phyloP scores from a whole-genome alignment of 2,888 invertebrate genomes.

The Orgyia antiqua region DNA sequence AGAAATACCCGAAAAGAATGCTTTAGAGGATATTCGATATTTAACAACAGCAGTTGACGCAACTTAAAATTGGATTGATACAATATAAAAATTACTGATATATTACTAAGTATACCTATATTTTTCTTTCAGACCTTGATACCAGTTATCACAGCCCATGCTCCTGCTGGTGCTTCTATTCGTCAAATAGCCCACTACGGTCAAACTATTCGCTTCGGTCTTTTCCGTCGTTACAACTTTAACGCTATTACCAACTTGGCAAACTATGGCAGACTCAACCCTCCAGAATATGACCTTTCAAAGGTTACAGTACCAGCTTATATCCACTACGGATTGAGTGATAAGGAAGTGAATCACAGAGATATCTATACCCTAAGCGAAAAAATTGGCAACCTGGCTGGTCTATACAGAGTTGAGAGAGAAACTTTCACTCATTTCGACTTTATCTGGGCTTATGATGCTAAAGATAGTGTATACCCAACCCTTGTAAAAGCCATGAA shows the following conservation, averaged over 20 bases:
- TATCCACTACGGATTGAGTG: constrained; percentile 36
- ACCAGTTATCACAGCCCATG: constrained; percentile 40
- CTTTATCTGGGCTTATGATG: constrained; percentile 41
- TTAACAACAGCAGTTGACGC: too few species aligned
- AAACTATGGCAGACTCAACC: constrained; percentile 30
- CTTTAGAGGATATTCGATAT: too few species aligned
- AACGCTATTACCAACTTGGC: constrained; percentile 29
- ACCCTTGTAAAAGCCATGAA: constrained; percentile 26
- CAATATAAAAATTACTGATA: too few species aligned
- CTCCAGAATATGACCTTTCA: constrained; percentile 38
- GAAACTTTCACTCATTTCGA: constrained; percentile 39
- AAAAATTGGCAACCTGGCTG: constrained; percentile 26
- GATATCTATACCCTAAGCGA: constrained; percentile 30
- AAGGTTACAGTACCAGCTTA: constrained; percentile 32
- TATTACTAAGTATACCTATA: too few species aligned
- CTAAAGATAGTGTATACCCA: constrained; percentile 27
- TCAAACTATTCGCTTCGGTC: constrained; percentile 32
- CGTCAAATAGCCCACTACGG: constrained; percentile 46
- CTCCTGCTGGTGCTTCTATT: constrained; percentile 43
- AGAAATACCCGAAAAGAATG: too few species aligned
- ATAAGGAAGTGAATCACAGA: constrained; percentile 26
- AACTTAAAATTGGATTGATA: too few species aligned
- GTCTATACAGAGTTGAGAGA: constrained; percentile 17
- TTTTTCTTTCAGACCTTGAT: constrained; percentile 37
- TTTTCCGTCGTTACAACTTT: constrained; percentile 40